Evolutionary conservation across 2,888 invertebrate genomes (phyloP).

Genomic region (Ganaspis brasiliensis): DNA sequence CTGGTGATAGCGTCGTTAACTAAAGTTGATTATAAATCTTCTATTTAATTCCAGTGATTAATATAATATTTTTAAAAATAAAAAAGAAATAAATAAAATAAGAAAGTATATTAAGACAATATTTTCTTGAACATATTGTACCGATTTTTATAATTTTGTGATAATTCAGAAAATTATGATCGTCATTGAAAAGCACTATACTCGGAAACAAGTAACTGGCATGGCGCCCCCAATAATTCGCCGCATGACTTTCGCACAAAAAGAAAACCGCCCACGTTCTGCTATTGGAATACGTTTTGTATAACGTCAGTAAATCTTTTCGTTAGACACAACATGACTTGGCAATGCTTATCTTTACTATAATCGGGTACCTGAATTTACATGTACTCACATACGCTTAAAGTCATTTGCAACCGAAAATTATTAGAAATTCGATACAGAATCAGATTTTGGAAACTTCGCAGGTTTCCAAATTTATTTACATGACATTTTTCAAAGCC

Average conservation of each 20-base stretch:
- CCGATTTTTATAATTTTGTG: too few relatives aligned
- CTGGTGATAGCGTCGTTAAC: too few relatives aligned
- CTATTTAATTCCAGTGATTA: too few relatives aligned
- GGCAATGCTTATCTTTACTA: constrained; percentile 46
- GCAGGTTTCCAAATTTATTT: constrained; percentile 13
- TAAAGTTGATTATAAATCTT: too few relatives aligned
- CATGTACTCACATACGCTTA: constrained; percentile 43
- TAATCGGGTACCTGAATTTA: constrained; percentile 26
- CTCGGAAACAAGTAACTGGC: not conserved
- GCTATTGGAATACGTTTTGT: constrained; percentile 43
- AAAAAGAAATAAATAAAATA: too few relatives aligned
- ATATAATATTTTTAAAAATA: too few relatives aligned
- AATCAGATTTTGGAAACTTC: not conserved
- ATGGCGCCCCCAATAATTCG: not conserved
- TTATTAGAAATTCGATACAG: constrained; percentile 3
- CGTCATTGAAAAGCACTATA: constrained; percentile 16
- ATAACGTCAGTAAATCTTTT: constrained; percentile 49
- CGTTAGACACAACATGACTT: constrained; percentile 53
- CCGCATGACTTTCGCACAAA: constrained; percentile 10
- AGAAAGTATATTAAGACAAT: too few relatives aligned
- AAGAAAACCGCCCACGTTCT: constrained; percentile 42
- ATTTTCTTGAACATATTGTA: too few relatives aligned
- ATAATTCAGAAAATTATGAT: too few relatives aligned
- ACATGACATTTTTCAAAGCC: constrained; percentile 31
- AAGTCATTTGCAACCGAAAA: constrained; percentile 41